Percentiles rank a stretch among this genome's conserved stretches.
phyloP scores from a whole-genome alignment of 2,797 vertebrate species.

The Cyclura pinguis region DNA sequence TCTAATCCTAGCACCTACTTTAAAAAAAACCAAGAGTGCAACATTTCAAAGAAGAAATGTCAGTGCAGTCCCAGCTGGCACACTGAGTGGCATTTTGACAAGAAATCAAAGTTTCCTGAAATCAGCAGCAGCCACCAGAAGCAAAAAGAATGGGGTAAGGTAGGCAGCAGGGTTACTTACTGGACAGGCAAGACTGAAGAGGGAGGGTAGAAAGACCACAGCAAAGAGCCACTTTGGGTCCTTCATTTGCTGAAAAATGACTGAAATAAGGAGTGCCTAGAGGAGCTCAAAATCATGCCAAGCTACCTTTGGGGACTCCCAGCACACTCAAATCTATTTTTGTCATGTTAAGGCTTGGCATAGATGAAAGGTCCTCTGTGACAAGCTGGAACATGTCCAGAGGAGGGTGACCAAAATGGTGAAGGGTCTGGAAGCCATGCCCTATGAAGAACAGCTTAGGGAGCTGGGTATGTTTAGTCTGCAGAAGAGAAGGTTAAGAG shows the following conservation, averaged over 20 bases:
- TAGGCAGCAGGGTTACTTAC: too few species aligned
- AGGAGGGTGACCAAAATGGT: too few species aligned
- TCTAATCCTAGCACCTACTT: too few species aligned
- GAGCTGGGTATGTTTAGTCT: too few species aligned
- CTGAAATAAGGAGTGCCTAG: background rate
- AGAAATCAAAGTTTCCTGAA: background rate
- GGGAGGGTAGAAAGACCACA: background rate
- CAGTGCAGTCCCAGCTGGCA: background rate
- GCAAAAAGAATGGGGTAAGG: background rate
- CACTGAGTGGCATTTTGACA: background rate
- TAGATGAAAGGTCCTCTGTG: background rate
- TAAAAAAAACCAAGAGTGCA: too few species aligned
- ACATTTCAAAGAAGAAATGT: background rate
- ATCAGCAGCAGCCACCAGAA: background rate
- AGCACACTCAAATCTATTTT: background rate
- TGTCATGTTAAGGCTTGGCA: background rate
- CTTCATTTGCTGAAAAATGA: background rate
- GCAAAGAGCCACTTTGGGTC: background rate
- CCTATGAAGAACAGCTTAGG: too few species aligned
- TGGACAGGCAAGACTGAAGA: too few species aligned
- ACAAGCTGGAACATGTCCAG: too few species aligned
- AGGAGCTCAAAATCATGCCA: background rate
- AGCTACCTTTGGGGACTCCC: background rate
- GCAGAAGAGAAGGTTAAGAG: too few species aligned
- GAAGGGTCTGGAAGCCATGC: too few species aligned